Evolutionary conservation across 2,797 vertebrate genomes (phyloP), one percentile per base, ranked within the genome.

Genomic region (Emydoidea blandingii): DNA sequence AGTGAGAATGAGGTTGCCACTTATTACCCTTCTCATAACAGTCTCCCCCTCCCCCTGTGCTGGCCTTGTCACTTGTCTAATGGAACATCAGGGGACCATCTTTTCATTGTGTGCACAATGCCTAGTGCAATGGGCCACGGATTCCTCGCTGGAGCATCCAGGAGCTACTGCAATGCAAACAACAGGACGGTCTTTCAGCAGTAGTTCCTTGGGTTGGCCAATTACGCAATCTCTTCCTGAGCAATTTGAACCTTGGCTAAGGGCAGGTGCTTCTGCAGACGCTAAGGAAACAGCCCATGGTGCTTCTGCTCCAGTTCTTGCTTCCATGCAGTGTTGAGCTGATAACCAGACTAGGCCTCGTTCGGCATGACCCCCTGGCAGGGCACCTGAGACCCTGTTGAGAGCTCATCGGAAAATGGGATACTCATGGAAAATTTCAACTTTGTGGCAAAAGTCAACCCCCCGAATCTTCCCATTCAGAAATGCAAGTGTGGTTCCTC

Each of bases 301-400:
- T 91, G 15, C 21, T 34, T 4, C 9, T 27, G 44, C 81, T 92
- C 87, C 89, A n/a, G 9, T 37, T 78, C 85, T 79, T n/a, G 59
- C 29, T 79, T 78, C 74, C 27, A 7, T 0, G 1, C 4, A 23
- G 21, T 0, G 0, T 2, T 80, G 44, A 91, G 27, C 27, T 49
- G 74, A 78, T 47, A 72, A 72, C 37, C 50, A 53, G 29, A 52
- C 59, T 76, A 81, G 23, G 1, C 3, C 12, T 50, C 8, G 49
- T 74, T 88, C 10, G 3, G 19, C n/a, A 12, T 37, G 34, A 68
- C 19, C 19, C 19, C 19, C 3, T 16, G 34, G 62, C 62, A 68
- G 18, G 18, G 34, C 19, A 18, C n/a, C 65, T 2, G n/a, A 23
- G n/a, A 41, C 44, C 27, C 44, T 44, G 44, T 8, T 78, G 41